Conservation (phyloP, 2,888 invertebrate genomes). For the Morpho deidamia region DNA sequence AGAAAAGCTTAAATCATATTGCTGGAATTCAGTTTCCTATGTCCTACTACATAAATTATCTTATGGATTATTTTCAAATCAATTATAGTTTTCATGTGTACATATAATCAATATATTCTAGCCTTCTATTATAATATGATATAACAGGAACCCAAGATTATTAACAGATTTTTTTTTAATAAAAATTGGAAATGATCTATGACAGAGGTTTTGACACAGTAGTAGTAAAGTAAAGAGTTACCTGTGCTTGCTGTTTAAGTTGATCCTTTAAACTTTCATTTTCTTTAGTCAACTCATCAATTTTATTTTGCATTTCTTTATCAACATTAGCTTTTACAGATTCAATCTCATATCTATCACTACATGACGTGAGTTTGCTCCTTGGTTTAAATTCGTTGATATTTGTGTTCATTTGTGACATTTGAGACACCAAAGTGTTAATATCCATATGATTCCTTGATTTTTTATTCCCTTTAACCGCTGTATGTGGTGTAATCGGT, state of each 20-base stretch:
- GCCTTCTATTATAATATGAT: too few species aligned
- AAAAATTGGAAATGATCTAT: too few species aligned
- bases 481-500: slow-evolving; percentile 81
- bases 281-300: slow-evolving; percentile 81
- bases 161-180: too few species aligned
- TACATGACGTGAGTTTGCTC: slow-evolving; percentile 49
- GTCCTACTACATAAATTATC: too few species aligned
- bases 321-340: slow-evolving; percentile 55
- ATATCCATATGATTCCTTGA: slow-evolving; percentile 81
- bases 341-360: slow-evolving; percentile 45
- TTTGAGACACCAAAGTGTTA: slow-evolving; percentile 82
- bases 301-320: slow-evolving; percentile 76
- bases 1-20: too few species aligned
- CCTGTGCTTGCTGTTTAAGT: slow-evolving; percentile 91
- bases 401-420: slow-evolving; percentile 83
- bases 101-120: too few species aligned
- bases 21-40: too few species aligned
- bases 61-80: too few species aligned
- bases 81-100: too few species aligned
- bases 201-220: background rate
- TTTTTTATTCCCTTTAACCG: slow-evolving; percentile 54
- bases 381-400: slow-evolving; percentile 78
- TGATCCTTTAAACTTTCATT: slow-evolving; percentile 87
- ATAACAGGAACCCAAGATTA: too few species aligned
- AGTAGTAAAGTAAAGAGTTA: slow-evolving; percentile 31